phyloP scores from a whole-genome alignment of 2,888 invertebrate genomes.

The Trypoxylon attenuatum region DNA sequence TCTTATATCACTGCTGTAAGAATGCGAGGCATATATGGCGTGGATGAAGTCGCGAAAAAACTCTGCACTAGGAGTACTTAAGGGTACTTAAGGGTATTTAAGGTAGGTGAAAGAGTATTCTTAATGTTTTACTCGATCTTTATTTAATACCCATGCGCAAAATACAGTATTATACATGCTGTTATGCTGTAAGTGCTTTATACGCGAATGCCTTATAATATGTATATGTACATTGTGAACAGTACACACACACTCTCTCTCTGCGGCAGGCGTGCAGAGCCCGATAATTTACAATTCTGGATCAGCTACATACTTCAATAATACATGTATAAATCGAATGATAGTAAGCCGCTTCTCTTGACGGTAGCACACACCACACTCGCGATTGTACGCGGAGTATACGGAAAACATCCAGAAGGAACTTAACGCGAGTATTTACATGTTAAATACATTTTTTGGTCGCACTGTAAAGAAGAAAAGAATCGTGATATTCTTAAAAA shows the following conservation, averaged over 20 bases:
- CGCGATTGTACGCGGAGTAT: too few species aligned
- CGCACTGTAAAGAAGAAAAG: slow-evolving; percentile 22
- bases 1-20: too few species aligned
- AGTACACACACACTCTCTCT: too few species aligned
- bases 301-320: not conserved
- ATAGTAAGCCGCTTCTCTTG: too few species aligned
- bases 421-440: slow-evolving; percentile 22
- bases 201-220: slow-evolving; percentile 12
- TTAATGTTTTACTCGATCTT: slow-evolving; percentile 12
- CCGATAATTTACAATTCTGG: not conserved
- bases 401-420: not conserved
- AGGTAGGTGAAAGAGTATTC: not conserved
- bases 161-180: slow-evolving; percentile 28
- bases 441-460: slow-evolving; percentile 31
- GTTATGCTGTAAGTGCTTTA: slow-evolving; percentile 12
- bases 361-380: too few species aligned
- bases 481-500: not conserved
- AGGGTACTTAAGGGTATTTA: too few species aligned
- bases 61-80: too few species aligned
- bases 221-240: slow-evolving; percentile 1
- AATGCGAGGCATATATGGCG: too few species aligned
- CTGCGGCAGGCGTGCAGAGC: not conserved
- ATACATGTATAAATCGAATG: too few species aligned
- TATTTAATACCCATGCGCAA: slow-evolving; percentile 36
- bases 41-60: too few species aligned